Conservation (phyloP, 2,113 vertebrate genomes). For the Polyodon spathula region DNA sequence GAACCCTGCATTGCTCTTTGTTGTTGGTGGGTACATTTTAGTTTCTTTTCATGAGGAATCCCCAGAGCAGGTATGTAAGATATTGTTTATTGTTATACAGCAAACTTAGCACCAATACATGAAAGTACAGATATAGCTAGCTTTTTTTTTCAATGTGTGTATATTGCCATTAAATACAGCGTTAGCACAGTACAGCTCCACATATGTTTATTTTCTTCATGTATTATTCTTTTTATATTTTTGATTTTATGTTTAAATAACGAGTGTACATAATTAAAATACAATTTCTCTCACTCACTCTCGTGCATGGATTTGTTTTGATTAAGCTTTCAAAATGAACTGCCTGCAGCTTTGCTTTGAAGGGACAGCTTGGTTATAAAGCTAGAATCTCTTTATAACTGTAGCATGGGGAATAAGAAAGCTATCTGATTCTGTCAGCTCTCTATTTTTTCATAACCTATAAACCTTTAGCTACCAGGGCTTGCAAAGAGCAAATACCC, state of each 20-base stretch:
- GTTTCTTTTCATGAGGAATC: conserved; percentile 48
- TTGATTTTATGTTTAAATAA: too few relatives aligned
- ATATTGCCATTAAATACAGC: too few relatives aligned
- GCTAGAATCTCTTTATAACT: conserved; percentile 30
- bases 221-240: too few relatives aligned
- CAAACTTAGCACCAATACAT: neutral
- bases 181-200: too few relatives aligned
- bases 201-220: too few relatives aligned
- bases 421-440: conserved; percentile 2
- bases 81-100: conserved; percentile 30
- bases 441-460: conserved; percentile 15
- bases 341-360: conserved; percentile 37
- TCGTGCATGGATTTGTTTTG: conserved; percentile 37
- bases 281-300: too few relatives aligned
- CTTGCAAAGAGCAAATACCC: neutral
- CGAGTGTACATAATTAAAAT: too few relatives aligned
- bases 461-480: neutral
- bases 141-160: too few relatives aligned
- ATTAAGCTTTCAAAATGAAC: conserved; percentile 39
- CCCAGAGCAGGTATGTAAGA: conserved; percentile 54
- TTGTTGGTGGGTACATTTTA: conserved; percentile 42
- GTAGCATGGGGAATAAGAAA: conserved; percentile 14
- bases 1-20: conserved; percentile 24
- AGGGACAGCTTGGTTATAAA: conserved; percentile 26
- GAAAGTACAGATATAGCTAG: too few relatives aligned